A percentile compares a stretch with the other conserved stretches of the same genome.
Evolutionary conservation across 2,888 invertebrate genomes (phyloP).

Genomic region (Molanna angustata): DNA sequence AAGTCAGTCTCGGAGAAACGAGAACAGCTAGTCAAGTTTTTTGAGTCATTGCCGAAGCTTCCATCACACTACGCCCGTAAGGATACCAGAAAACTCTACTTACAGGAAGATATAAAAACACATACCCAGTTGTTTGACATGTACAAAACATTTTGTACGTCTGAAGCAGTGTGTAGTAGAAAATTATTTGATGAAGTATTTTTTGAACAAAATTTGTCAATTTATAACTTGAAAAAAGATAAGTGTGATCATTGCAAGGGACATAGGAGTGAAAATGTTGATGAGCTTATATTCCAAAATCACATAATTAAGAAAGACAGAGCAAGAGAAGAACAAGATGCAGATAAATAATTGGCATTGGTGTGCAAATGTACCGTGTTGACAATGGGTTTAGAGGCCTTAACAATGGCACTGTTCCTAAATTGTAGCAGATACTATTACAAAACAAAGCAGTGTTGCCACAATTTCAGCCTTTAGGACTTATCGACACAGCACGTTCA

Average conservation of each 20-base stretch:
- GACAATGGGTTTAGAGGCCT: conserved; percentile 1
- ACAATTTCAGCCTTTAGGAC: conserved; percentile 1
- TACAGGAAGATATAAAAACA: conserved; percentile 1
- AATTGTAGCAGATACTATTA: conserved; percentile 2
- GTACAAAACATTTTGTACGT: conserved; percentile 3
- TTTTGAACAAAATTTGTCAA: conserved; percentile 1
- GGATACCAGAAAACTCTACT: conserved; percentile 1
- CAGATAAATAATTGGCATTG: not conserved
- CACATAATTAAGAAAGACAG: conserved; percentile 1
- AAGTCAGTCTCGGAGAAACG: conserved; percentile 1
- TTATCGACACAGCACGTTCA: conserved; percentile 3
- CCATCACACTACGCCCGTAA: conserved; percentile 2
- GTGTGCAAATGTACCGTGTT: not conserved
- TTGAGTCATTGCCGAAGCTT: not conserved
- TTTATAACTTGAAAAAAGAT: not conserved
- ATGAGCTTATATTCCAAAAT: not conserved
- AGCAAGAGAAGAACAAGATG: conserved; percentile 5
- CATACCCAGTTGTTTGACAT: conserved; percentile 4
- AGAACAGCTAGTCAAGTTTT: conserved; percentile 1
- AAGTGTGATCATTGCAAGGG: conserved; percentile 1
- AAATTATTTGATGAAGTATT: conserved; percentile 2
- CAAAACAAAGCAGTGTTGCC: conserved; percentile 2
- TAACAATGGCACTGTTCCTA: conserved; percentile 1
- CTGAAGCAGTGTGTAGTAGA: conserved; percentile 1
- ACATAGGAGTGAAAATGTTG: not conserved